These are phyloP conservation scores for Oxygymnocypris stewartii DNA, from an alignment of 2,113 vertebrate genomes.

Conservation along the genomic window DNA sequence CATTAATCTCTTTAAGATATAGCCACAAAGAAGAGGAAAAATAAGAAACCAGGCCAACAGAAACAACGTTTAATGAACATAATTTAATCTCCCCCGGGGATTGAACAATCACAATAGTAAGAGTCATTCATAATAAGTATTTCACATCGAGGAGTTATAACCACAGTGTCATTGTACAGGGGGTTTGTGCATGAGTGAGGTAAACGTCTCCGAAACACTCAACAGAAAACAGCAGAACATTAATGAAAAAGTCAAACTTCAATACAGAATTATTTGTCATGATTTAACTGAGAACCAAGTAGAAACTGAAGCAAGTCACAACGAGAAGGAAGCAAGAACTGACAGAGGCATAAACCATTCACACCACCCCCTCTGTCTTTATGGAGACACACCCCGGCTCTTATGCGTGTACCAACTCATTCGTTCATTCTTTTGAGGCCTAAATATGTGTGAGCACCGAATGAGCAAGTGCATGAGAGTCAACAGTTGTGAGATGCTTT, in stretches of 20 bases:
- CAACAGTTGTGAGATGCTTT: neutral
- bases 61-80: neutral
- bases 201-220: neutral
- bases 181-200: neutral
- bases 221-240: neutral
- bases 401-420: constrained; percentile 21
- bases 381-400: neutral
- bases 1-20: neutral
- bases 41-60: neutral
- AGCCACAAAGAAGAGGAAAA: too few relatives aligned
- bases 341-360: neutral
- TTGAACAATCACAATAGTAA: neutral
- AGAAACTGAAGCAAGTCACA: neutral
- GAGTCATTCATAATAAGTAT: neutral
- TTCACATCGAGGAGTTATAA: neutral
- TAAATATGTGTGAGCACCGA: neutral
- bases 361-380: neutral
- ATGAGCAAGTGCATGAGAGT: neutral
- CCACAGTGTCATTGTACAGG: neutral
- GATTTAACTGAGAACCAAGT: neutral
- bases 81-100: neutral
- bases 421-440: neutral
- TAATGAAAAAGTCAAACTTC: neutral
- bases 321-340: neutral
- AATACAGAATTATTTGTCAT: neutral